A percentile compares a stretch with the other conserved stretches of the same genome.
Evolutionary conservation across 1,140 invertebrate species (phyloP).

Genomic region (Drepana arcuata): DNA sequence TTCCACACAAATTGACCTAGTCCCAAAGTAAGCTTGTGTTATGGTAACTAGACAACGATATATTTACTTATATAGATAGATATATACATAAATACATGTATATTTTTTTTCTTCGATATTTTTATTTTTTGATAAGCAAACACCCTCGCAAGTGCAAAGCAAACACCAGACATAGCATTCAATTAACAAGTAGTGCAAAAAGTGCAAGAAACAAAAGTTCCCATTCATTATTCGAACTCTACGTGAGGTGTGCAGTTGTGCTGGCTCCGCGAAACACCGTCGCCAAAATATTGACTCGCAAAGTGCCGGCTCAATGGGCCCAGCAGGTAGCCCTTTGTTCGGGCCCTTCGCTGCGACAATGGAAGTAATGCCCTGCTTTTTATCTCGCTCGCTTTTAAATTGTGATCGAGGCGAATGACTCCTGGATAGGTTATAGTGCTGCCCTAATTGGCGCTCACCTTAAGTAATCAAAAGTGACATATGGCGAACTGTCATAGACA

Average conservation of each 20-base stretch:
- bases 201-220: slow-evolving; percentile 39
- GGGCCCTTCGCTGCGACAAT: slow-evolving; percentile 42
- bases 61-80: too few species aligned
- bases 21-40: too few species aligned
- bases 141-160: neutral
- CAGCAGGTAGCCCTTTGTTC: slow-evolving; percentile 61
- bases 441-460: neutral
- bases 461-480: neutral
- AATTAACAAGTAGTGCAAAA: slow-evolving; percentile 36
- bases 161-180: slow-evolving; percentile 2
- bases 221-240: too few species aligned
- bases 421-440: slow-evolving; percentile 5
- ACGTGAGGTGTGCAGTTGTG: slow-evolving; percentile 51
- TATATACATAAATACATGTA: too few species aligned
- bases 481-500: neutral
- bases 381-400: slow-evolving; percentile 42
- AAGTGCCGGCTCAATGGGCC: slow-evolving; percentile 60
- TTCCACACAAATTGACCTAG: too few species aligned
- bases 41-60: too few species aligned
- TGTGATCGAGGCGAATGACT: slow-evolving; percentile 26
- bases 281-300: slow-evolving; percentile 67
- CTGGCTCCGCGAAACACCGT: slow-evolving; percentile 48
- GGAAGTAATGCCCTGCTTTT: slow-evolving; percentile 60
- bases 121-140: neutral
- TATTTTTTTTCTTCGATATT: neutral